These are phyloP conservation scores for Caenorhabditis auriculariae DNA, from an alignment of 2,888 invertebrate genomes.

Conservation along the genomic window DNA sequence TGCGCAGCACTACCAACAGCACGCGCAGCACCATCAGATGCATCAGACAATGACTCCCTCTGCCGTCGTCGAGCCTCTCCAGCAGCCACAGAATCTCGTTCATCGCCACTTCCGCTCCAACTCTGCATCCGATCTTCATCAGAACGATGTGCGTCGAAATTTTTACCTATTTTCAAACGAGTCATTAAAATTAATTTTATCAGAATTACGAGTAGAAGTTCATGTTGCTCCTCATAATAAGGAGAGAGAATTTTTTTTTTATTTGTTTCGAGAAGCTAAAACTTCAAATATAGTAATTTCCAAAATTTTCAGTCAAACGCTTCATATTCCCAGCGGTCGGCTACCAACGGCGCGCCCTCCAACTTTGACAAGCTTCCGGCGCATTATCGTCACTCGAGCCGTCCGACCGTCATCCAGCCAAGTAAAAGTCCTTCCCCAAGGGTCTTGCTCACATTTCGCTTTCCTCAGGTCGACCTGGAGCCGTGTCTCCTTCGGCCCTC, in stretches of 20 bases:
- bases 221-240: neutral
- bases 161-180: neutral
- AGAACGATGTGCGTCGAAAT: slow-evolving; percentile 23
- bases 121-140: slow-evolving; percentile 51
- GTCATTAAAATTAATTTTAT: no score
- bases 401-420: slow-evolving; percentile 55
- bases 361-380: slow-evolving; percentile 46
- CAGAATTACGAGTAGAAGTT: neutral
- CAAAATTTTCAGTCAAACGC: slow-evolving; percentile 35
- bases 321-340: slow-evolving; percentile 43
- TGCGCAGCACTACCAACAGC: slow-evolving; percentile 20
- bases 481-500: slow-evolving; percentile 18
- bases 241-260: neutral
- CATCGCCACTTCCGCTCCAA: slow-evolving; percentile 39
- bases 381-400: slow-evolving; percentile 48
- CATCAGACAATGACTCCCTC: slow-evolving; percentile 6
- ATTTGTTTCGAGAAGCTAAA: slow-evolving; percentile 3
- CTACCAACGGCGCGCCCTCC: slow-evolving; percentile 28
- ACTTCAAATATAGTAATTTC: neutral
- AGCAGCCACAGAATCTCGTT: neutral
- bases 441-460: neutral
- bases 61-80: neutral
- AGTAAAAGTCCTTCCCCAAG: slow-evolving; percentile 2
- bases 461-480: slow-evolving; percentile 2
- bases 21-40: slow-evolving; percentile 23